Evolutionary conservation across 2,888 invertebrate genomes (phyloP).

Genomic region (Pristionchus exspectatus): DNA sequence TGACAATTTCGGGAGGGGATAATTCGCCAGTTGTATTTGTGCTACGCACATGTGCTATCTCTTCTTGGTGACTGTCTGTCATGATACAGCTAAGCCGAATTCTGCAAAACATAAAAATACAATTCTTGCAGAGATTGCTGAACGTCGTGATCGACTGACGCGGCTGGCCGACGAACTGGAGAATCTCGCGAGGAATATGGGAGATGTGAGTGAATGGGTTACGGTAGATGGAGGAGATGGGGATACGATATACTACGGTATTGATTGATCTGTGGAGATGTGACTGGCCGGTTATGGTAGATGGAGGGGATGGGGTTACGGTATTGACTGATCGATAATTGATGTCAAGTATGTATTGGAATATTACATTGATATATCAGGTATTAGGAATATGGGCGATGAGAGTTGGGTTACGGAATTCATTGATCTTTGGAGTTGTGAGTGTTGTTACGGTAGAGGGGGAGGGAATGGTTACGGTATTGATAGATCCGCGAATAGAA

Average conservation of each 20-base stretch:
- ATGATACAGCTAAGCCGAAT: neutral
- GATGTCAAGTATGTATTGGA: too few relatives aligned
- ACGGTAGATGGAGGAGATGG: neutral
- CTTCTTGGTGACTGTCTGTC: neutral
- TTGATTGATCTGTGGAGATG: neutral
- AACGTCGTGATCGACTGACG: neutral
- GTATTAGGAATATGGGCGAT: too few relatives aligned
- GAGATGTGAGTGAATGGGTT: slow-evolving; percentile 8
- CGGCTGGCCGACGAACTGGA: neutral
- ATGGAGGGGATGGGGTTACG: neutral
- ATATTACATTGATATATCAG: too few relatives aligned
- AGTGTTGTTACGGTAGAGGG: neutral
- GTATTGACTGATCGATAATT: too few relatives aligned
- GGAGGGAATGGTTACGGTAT: neutral
- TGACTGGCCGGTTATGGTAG: neutral
- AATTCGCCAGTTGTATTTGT: neutral
- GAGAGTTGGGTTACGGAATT: too few relatives aligned
- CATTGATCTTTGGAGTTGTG: too few relatives aligned
- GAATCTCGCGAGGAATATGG: neutral
- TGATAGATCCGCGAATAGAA: too few relatives aligned
- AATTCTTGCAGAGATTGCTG: slow-evolving; percentile 6
- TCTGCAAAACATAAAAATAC: neutral
- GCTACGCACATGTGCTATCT: neutral
- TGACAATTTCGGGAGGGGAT: neutral
- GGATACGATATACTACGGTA: neutral